phyloP scores from a whole-genome alignment of 2,888 invertebrate genomes.

The Notodonta dromedarius region DNA sequence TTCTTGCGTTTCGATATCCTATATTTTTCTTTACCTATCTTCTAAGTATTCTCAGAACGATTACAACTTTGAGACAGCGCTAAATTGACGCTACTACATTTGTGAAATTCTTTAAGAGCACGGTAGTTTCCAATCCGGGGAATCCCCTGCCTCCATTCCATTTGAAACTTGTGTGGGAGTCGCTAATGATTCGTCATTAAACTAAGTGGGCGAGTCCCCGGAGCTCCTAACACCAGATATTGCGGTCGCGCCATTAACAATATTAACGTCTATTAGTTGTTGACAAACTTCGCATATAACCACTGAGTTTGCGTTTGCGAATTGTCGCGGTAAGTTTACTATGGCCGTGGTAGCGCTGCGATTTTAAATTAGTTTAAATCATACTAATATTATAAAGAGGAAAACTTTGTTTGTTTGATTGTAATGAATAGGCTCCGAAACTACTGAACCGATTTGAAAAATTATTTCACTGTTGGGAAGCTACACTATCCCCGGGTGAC shows the following conservation, averaged over 20 bases:
- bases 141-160: slow-evolving; percentile 6
- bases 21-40: not conserved
- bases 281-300: slow-evolving; percentile 33
- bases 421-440: too few relatives aligned
- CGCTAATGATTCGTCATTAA: slow-evolving; percentile 35
- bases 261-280: slow-evolving; percentile 45
- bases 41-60: too few relatives aligned
- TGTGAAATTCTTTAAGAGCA: too few relatives aligned
- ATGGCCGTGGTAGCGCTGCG: not conserved
- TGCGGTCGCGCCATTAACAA: slow-evolving; percentile 41
- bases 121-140: slow-evolving; percentile 7
- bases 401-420: too few relatives aligned
- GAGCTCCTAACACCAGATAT: slow-evolving; percentile 13
- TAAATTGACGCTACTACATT: too few relatives aligned
- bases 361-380: not conserved
- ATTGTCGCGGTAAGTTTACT: slow-evolving; percentile 10
- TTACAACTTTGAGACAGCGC: too few relatives aligned
- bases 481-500: too few relatives aligned
- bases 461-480: too few relatives aligned
- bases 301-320: slow-evolving; percentile 23
- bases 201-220: slow-evolving; percentile 20
- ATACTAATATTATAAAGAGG: too few relatives aligned
- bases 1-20: too few relatives aligned
- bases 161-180: slow-evolving; percentile 13
- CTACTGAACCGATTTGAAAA: too few relatives aligned